Percentiles rank a stretch among this genome's conserved stretches.
phyloP scores from a whole-genome alignment of 2,113 vertebrate species.

The Colinus virginianus region DNA sequence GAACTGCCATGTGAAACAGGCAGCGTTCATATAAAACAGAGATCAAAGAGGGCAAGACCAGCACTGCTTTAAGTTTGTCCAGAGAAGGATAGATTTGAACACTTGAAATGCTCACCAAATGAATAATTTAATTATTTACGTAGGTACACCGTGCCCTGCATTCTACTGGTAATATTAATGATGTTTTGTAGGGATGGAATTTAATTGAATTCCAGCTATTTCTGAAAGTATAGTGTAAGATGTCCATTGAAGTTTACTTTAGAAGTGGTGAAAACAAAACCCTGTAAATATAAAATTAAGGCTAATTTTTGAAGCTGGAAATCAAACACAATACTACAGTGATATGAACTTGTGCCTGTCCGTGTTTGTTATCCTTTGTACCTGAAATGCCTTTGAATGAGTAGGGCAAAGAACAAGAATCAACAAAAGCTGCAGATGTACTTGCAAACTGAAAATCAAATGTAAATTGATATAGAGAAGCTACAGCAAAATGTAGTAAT shows the following conservation, averaged over 20 bases:
- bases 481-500: neutral
- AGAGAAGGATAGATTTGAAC: neutral
- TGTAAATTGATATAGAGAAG: neutral
- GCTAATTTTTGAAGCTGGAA: neutral
- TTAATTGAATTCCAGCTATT: neutral
- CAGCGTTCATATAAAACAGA: neutral
- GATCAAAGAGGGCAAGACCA: neutral
- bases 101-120: neutral
- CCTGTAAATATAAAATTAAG: neutral
- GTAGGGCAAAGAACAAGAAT: neutral
- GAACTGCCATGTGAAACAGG: neutral
- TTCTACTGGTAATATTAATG: neutral
- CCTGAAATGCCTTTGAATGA: neutral
- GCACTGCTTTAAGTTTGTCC: neutral
- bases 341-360: neutral
- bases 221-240: neutral
- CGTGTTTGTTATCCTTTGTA: neutral
- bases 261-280: neutral
- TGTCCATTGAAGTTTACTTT: neutral
- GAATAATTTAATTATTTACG: neutral
- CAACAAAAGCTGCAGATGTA: neutral
- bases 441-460: neutral
- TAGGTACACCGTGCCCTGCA: fast-evolving
- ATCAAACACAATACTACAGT: neutral
- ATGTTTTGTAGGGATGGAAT: neutral